A percentile compares a stretch with the other conserved stretches of the same genome.
phyloP scores from a whole-genome alignment of 2,113 vertebrate genomes.

The Jacana jacana region DNA sequence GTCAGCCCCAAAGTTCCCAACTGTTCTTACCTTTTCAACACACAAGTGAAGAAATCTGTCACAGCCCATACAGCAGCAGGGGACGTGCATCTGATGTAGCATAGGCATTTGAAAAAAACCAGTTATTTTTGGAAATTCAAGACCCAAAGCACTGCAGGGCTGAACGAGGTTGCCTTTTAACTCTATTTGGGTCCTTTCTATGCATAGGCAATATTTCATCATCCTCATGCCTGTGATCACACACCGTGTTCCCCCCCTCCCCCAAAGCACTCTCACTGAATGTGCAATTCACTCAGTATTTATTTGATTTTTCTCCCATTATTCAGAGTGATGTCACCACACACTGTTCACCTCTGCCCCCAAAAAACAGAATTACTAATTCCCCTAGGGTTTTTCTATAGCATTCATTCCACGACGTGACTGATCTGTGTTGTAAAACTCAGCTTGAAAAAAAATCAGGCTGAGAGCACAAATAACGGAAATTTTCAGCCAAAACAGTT shows the following conservation, averaged over 20 bases:
- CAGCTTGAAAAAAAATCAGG: neutral
- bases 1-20: neutral
- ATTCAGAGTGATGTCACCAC: neutral
- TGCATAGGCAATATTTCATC: neutral
- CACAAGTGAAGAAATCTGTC: neutral
- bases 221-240: neutral
- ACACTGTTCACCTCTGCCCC: neutral
- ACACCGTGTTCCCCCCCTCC: neutral
- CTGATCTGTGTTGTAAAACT: neutral
- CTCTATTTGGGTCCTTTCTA: neutral
- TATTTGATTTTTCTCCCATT: neutral
- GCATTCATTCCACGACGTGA: neutral
- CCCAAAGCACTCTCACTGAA: neutral
- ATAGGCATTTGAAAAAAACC: too few relatives aligned
- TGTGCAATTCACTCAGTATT: accelerated
- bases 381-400: neutral
- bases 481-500: neutral
- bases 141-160: neutral
- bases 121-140: neutral
- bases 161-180: neutral
- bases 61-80: accelerated
- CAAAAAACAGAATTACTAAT: neutral
- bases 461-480: neutral
- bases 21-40: neutral
- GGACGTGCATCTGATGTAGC: neutral